Evolutionary conservation across 2,797 vertebrate species (phyloP).

Genomic region (Thaleichthys pacificus): DNA sequence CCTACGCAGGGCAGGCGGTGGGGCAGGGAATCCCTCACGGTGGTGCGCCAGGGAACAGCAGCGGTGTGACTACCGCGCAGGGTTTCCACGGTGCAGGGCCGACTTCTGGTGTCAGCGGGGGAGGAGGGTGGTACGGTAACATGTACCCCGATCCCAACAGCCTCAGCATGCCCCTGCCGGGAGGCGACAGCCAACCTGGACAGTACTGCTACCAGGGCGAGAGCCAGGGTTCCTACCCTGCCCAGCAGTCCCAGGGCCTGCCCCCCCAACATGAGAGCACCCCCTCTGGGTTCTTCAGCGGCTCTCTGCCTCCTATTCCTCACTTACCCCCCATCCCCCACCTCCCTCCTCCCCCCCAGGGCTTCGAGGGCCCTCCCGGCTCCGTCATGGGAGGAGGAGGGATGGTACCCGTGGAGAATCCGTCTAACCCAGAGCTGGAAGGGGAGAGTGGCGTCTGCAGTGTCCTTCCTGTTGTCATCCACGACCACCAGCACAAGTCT

Average conservation of each 20-base stretch:
- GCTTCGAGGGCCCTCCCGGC: conserved; percentile 36
- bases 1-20: conserved; percentile 4
- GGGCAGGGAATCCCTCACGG: neutral
- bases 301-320: conserved; percentile 33
- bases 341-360: conserved; percentile 64
- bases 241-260: conserved; percentile 50
- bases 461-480: conserved; percentile 61
- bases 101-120: conserved; percentile 70
- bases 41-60: conserved; percentile 63
- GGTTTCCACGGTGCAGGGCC: conserved; percentile 67
- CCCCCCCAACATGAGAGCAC: conserved; percentile 43
- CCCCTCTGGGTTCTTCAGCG: conserved; percentile 54
- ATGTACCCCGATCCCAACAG: conserved; percentile 61
- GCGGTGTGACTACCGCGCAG: conserved; percentile 63
- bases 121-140: conserved; percentile 74
- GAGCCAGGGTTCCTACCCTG: conserved; percentile 25
- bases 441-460: conserved; percentile 17
- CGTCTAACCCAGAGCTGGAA: neutral
- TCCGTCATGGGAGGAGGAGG: neutral
- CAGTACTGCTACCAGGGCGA: conserved; percentile 55
- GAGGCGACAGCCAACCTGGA: conserved; percentile 34
- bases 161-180: conserved; percentile 34
- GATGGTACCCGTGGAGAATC: conserved; percentile 46
- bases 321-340: conserved; percentile 60
- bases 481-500: conserved; percentile 71